phyloP scores from a whole-genome alignment of 2,888 invertebrate genomes.

The Calliopum simillimum region DNA sequence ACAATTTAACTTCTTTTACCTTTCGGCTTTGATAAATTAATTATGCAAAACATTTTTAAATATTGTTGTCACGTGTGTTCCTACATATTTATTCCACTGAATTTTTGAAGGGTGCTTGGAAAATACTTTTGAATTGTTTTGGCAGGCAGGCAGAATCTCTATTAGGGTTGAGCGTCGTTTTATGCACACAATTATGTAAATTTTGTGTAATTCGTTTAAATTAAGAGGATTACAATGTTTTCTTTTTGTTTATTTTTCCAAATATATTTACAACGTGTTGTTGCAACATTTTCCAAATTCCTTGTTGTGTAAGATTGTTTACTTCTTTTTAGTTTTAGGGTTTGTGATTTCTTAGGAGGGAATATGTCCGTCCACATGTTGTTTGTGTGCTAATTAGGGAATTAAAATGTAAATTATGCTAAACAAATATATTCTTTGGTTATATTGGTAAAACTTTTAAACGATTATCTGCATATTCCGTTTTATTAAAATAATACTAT shows the following conservation, averaged over 20 bases:
- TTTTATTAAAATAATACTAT: no score
- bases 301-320: no score
- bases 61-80: slow-evolving; percentile 63
- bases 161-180: slow-evolving; percentile 39
- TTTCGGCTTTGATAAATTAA: slow-evolving; percentile 52
- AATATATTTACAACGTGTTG: slow-evolving; percentile 25
- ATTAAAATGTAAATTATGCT: no score
- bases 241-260: slow-evolving; percentile 45
- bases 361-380: no score
- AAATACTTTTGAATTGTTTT: neutral
- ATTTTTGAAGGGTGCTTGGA: neutral
- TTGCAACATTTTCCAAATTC: neutral
- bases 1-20: slow-evolving; percentile 31
- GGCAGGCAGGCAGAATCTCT: neutral
- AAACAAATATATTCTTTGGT: no score
- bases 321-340: no score
- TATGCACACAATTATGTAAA: slow-evolving; percentile 61
- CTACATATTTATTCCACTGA: neutral
- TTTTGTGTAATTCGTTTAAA: slow-evolving; percentile 62
- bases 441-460: no score
- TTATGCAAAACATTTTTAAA: slow-evolving; percentile 66
- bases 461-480: no score
- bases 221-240: slow-evolving; percentile 65
- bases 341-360: no score
- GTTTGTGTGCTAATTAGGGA: no score